Conservation (phyloP, 2,113 vertebrate species). For the Paradisaea rubra region DNA sequence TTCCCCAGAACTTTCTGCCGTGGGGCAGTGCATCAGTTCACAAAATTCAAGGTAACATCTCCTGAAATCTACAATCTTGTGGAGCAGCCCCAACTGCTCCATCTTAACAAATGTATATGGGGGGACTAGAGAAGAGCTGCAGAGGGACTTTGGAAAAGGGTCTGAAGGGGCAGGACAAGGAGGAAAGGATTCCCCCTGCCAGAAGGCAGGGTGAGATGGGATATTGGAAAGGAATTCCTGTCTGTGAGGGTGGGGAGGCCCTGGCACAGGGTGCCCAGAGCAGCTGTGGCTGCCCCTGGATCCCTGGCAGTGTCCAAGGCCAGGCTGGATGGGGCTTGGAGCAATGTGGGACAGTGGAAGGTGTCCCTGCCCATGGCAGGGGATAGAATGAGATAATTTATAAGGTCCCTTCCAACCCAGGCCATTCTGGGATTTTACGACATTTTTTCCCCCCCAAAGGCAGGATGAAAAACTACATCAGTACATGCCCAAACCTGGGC, state of each 20-base stretch:
- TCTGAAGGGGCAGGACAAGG: not conserved
- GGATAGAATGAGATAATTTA: rapidly evolving
- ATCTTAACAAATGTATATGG: not conserved
- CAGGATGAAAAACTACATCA: not conserved
- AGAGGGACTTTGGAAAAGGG: not conserved
- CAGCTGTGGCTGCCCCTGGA: not conserved
- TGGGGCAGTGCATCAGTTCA: not conserved
- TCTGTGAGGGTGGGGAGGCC: rapidly evolving
- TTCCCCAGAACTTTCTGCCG: not conserved
- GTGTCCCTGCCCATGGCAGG: not conserved
- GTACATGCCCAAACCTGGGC: rapidly evolving
- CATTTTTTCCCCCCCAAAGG: rapidly evolving
- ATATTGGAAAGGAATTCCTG: not conserved
- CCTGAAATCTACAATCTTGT: not conserved
- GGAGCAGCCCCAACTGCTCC: not conserved
- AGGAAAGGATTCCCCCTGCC: not conserved
- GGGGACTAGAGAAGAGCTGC: rapidly evolving
- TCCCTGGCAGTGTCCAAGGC: not conserved
- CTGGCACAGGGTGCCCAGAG: not conserved
- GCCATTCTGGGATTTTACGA: not conserved
- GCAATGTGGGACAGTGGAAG: rapidly evolving
- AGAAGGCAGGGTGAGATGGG: rapidly evolving
- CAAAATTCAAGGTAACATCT: not conserved
- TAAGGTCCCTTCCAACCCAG: not conserved
- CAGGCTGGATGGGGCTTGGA: rapidly evolving